Conservation (phyloP, 2,113 vertebrate species). For the Phyllostomus hastatus region DNA sequence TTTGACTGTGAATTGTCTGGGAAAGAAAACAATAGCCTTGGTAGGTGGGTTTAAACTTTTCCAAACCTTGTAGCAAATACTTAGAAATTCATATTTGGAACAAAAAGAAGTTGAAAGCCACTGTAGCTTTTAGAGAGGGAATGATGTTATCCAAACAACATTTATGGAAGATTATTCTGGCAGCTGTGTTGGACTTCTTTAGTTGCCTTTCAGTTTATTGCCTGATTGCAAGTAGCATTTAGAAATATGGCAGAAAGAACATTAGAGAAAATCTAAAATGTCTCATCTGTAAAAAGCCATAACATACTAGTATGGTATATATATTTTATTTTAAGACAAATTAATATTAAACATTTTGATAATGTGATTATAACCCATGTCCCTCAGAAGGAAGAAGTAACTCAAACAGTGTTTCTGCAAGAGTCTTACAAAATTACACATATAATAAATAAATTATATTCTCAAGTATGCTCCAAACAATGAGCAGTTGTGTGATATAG, state of each 20-base stretch:
- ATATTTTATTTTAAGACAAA: constrained; percentile 13
- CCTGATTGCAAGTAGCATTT: constrained; percentile 69
- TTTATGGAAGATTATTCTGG: constrained; percentile 60
- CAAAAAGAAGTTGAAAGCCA: constrained; percentile 60
- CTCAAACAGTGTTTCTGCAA: neutral
- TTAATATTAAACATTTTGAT: neutral
- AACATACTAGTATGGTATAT: neutral
- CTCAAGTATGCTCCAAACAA: neutral
- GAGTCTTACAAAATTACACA: neutral
- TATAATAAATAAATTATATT: neutral
- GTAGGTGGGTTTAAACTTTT: constrained; percentile 39
- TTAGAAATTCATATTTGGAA: constrained; percentile 34
- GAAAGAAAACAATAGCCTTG: neutral
- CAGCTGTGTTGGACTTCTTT: constrained; percentile 66
- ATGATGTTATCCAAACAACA: constrained; percentile 66
- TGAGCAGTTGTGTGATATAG: neutral
- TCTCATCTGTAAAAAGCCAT: constrained; percentile 1
- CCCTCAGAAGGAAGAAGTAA: neutral
- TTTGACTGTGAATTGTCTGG: neutral
- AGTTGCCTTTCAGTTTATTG: constrained; percentile 64
- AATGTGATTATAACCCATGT: neutral
- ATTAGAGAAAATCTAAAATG: constrained; percentile 33
- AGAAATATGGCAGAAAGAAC: constrained; percentile 50
- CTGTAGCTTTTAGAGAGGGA: constrained; percentile 45
- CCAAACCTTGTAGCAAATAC: constrained; percentile 25